Conservation (phyloP, 2,888 invertebrate species). For the Mesodorylaimus sp. region DNA sequence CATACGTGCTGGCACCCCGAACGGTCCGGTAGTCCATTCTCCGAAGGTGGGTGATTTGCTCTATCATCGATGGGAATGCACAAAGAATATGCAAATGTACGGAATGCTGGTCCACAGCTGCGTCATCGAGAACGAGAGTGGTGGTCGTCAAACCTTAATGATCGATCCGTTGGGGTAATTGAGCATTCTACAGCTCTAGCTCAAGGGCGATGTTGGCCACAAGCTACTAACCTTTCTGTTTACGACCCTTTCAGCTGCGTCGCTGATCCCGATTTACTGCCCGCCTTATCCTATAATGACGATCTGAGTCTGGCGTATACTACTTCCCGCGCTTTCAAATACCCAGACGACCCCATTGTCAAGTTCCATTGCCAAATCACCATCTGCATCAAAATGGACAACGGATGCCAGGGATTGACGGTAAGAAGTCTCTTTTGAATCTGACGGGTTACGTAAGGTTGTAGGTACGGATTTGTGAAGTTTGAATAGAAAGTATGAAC, state of each 20-base stretch:
- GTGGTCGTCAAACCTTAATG: constrained; percentile 5
- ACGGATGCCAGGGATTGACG: constrained; percentile 7
- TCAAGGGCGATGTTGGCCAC: neutral
- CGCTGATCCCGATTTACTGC: constrained; percentile 8
- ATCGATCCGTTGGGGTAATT: constrained; percentile 9
- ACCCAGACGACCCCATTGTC: constrained; percentile 11
- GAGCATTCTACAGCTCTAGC: neutral
- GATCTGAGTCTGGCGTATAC: constrained; percentile 8
- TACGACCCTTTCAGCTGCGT: constrained; percentile 8
- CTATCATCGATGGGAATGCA: constrained; percentile 12
- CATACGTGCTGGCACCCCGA: constrained; percentile 6
- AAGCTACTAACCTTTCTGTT: neutral
- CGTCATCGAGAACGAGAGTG: constrained; percentile 8
- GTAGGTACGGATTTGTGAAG: no score
- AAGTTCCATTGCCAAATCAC: constrained; percentile 12
- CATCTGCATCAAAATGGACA: constrained; percentile 10
- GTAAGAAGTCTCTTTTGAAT: no score
- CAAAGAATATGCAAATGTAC: constrained; percentile 9
- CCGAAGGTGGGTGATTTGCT: constrained; percentile 11
- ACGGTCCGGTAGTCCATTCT: constrained; percentile 9
- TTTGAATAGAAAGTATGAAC: no score
- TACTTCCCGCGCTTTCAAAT: constrained; percentile 11
- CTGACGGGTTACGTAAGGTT: no score
- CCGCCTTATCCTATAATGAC: constrained; percentile 8
- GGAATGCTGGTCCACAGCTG: constrained; percentile 12